Evolutionary conservation across 2,113 vertebrate genomes (phyloP), one percentile per base, ranked within the genome.

Genomic region (Ovis aries): DNA sequence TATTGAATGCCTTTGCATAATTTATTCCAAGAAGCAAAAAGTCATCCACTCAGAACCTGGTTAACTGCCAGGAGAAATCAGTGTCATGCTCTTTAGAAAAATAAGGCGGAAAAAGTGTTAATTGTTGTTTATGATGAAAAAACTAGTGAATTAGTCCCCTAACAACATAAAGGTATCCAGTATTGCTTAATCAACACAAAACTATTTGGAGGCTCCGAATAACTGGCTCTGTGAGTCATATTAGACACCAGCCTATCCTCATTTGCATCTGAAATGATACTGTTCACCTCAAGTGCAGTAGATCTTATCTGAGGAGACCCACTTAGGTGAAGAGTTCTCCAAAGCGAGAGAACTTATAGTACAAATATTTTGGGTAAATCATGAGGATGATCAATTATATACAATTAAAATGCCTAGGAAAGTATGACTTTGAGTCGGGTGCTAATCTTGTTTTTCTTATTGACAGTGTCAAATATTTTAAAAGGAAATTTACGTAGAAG

Each of bases 301-400:
- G 15, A 52, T 71, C 50, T 94, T 48, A 21, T 83, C 80, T 62
- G 60, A 91, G 13, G 55, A 64, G 57, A 16, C 4, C n/a, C 27
- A 74, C 14, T 16, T 31, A 80, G 11, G 53, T 88, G 27, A 94
- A 71, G 71, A 0, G 21, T 31, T 88, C 45, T 89, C 92, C 74
- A 71, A 57, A 74, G 36, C 23, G 21, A 74, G 67, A 80, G 45
- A 59, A 89, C 17, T 90, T 57, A 33, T 27, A 64, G 45, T 43
- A 82, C 88, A 96, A 50, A 87, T 88, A 96, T 94, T 96, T 90
- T 48, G 48, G 50, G n/a, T 87, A 52, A 92, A 59, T 81, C 36
- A 88, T 23, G 45, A 95, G 92, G 40, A 31, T 40, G 19, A 93
- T 89, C 62, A 88, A 83, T 94, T 92, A 92, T 31, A 90, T 36